Conservation (phyloP, 2,113 vertebrate genomes). For the Epinephelus fuscoguttatus region DNA sequence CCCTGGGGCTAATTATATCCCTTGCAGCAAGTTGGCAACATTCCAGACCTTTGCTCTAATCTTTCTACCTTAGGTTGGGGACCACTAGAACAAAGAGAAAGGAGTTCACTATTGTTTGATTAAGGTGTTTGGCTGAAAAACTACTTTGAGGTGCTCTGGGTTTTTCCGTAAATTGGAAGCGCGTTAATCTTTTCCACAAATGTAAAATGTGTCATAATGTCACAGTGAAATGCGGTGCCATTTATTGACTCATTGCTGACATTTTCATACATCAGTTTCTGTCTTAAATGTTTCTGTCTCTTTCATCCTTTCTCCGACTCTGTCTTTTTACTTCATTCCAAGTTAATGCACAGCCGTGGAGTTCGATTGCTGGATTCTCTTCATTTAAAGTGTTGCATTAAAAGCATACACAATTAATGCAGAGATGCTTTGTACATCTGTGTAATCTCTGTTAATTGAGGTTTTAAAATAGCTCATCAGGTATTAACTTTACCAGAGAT, state of each 20-base stretch:
- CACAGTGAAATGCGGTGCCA: neutral
- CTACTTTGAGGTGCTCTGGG: neutral
- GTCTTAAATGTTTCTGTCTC: conserved; percentile 14
- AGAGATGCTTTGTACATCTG: conserved; percentile 18
- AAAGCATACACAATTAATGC: conserved; percentile 46
- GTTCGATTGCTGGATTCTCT: conserved; percentile 15
- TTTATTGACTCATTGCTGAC: conserved; percentile 46
- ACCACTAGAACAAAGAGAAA: conserved; percentile 43
- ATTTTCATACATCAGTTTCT: conserved; percentile 45
- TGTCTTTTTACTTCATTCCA: neutral
- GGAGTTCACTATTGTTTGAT: conserved; percentile 51
- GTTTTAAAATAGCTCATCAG: conserved; percentile 52
- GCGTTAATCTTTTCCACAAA: neutral
- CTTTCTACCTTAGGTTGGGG: conserved; percentile 63
- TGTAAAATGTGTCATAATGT: conserved; percentile 2
- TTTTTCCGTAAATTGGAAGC: conserved; percentile 1
- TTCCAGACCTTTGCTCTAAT: conserved; percentile 70
- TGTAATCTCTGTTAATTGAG: conserved; percentile 50
- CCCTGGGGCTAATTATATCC: conserved; percentile 84
- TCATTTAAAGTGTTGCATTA: conserved; percentile 46
- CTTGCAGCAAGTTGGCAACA: conserved; percentile 61
- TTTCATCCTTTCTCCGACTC: neutral
- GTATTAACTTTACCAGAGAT: conserved; percentile 59
- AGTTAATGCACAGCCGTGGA: conserved; percentile 25
- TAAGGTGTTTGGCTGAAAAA: conserved; percentile 41